Base-by-base conservation (phyloP, 2,113 vertebrate species). In the Peromyscus maniculatus region DNA sequence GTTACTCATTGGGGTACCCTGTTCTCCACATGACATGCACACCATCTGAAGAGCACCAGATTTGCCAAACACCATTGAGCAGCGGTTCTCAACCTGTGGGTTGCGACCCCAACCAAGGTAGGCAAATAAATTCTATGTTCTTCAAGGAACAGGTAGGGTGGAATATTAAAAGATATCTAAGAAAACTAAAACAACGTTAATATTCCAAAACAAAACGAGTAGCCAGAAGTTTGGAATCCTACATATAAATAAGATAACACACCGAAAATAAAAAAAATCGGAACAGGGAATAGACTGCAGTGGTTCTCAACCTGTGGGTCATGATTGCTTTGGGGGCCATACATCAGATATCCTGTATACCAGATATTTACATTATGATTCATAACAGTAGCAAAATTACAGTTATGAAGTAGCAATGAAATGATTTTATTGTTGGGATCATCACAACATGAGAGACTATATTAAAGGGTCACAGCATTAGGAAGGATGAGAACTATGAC, bases 111-210 rank as follows among this genome's bases (percentile, higher is more conserved):
- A 66, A 66, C 9, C 24, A 28, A 28, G 8, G 26, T 46, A 92
- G 52, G 36, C 39, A 94, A 96, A 95, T 64, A 31, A 12, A 66
- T 67, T 31, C 13, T 52, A 79, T 79, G 11, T 78, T 96, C 36
- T 67, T 52, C 36, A 55, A 33, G 49, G 79, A 89, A 66, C 19
- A 49, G 22, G 0, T 24, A 0, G 1, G 7, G 1, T 13, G 22
- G 55, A 49, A 26, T 43, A 55, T 28, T 52, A 75, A 67, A 92
- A 87, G 26, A 57, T 17, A 80, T 49, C 26, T 39, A 43, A 93
- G 16, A 75, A 64, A 95, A 95, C 36, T 15, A 93, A 91, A 94
- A 93, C 33, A 80, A 87, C 46, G 46, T 62, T 62, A 88, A 94
- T 2, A 39, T 57, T 4, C 67, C 87, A 28, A 91, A 87, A 57